Evolutionary conservation across 2,888 invertebrate genomes (phyloP), one percentile per base, ranked within the genome.

Genomic region (Gnatocerus cornutus): DNA sequence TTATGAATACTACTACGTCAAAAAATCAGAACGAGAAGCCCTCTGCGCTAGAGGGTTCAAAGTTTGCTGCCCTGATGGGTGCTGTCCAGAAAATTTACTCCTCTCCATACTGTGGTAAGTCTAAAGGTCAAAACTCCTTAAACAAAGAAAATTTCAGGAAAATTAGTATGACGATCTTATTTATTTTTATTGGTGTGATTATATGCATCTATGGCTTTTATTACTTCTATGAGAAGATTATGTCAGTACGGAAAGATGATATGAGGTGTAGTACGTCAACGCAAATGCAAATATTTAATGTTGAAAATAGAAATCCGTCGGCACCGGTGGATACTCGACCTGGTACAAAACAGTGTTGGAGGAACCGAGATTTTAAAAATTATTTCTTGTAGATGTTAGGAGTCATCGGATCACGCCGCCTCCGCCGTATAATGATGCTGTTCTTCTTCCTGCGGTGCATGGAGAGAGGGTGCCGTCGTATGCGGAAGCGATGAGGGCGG

Each of bases 281-380:
- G 33, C 33, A 33, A 33, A 33, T 33, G 33, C 33, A 33, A 33
- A 33, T 33, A 33, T 33, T 33, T 33, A 33, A 33, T 33, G 33
- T 33, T 33, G 33, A 33, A n/a, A 33, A n/a, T 33, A n/a, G 7
- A 7, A n/a, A n/a, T 33, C 9, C 33, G n/a, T 33, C 33, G 6
- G 33, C 33, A 6, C 33, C 33, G 33, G n/a, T 7, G 33, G 33
- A 33, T 9, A n/a, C 33, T 33, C n/a, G 2, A 33, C 2, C 1
- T 33, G 33, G 33, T 33, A 33, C 3, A 33, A 33, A 33, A 4
- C n/a, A 5, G 7, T 33, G 33, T 29, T 4, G 33, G 9, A 33
- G 7, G 33, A 33, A 33, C 3, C 2, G 1, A 21, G 4, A 21
- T 1, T 21, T 21, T 21, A 3, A 4, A 21, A 4, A 21, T 21